Evolutionary conservation across 2,797 vertebrate species (phyloP), one percentile per base, ranked within the genome.

Genomic region (Malurus leucopterus): DNA sequence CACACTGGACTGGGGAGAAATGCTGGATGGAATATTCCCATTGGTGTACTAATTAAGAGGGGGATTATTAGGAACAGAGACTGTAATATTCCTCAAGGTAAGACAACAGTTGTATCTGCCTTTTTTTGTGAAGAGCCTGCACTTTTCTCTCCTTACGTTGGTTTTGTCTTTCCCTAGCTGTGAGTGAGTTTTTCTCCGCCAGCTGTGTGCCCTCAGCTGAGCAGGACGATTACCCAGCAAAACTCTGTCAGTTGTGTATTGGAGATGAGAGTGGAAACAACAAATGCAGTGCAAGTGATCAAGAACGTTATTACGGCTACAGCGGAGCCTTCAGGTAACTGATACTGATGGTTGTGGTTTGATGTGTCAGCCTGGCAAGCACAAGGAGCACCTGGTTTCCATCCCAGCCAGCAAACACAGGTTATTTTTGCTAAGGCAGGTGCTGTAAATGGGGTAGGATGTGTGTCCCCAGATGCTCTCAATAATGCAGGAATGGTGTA

Each of bases 291-390:
- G 98, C 97, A 81, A 98, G 96, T 88, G 97, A 94, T 83, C 97
- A 97, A 89, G 99, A 99, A 92, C 95, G 86, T 49, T 99, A 97
- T 17, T 98, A 98, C 13, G 98, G 98, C 58, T 98, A 99, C 91
- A 85, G 95, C 0, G 99, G 99, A 41, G 99, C 99, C 83, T 99
- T 99, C 97, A 99, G 99, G 99, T 99, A 98, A 79, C 40, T 13
- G 53, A 47, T 30, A 23, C 1, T 8, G 12, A 2, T 0, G 1
- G 20, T 36, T 40, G 36, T 29, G 40, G 20, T 7, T 86, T 24
- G 41, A 18, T 47, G 30, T 75, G 51, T 57, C 84, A 79, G 62
- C 26, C 51, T 62, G 23, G 44, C 67, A 41, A 30, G 34, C 13
- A 34, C 44, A 24, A 40, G 15, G 44, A 69, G n/a, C 34, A 44